Base-by-base conservation (phyloP, 2,113 vertebrate species). In the Neolamprologus fasciatus region DNA sequence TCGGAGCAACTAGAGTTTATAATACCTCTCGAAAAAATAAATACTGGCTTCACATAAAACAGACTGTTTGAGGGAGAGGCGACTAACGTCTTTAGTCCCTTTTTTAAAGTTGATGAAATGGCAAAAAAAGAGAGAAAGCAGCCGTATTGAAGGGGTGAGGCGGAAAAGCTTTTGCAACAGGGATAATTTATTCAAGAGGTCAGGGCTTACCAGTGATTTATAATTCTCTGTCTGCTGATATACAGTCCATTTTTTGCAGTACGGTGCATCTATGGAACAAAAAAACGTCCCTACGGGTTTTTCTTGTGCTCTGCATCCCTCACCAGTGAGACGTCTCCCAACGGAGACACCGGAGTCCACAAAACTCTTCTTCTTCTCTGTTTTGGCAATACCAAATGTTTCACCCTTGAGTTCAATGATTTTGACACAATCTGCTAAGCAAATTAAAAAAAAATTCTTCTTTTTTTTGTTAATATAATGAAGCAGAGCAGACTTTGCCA, bases 1-100 rank as follows among this genome's bases (percentile, higher is more conserved):
- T 89, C 26, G 90, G 87, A 91, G 87, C 88, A 87, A 87, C 92
- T 89, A 84, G 81, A 89, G 81, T 95, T 94, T 93, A 93, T 93
- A 91, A 91, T 82, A 50, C 66, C 89, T 91, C 91, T 91, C 88
- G 80, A 81, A 79, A 83, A 82, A 84, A 81, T 42, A 71, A 57
- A 78, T 28, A 31, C 26, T 28, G 42, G 19, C 57, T 85, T 87
- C 57, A 83, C 89, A 85, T 92, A 89, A 94, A 94, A 86, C 12
- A 5, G 73, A 42, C 13, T 81, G 82, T 81, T 91, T 13, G 28
- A 57, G 45, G 61, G 57, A 17, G 84, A 73, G 21, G 85, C 26
- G 16, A 14, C 50, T 42, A 57, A 81, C 17, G n/a, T 76, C 82
- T 83, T 78, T n/a, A 84, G 79, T 87, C 89, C 51, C 21, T 89